Evolutionary conservation across 1,140 invertebrate genomes (phyloP).

Genomic region (Drosophila watanabei): DNA sequence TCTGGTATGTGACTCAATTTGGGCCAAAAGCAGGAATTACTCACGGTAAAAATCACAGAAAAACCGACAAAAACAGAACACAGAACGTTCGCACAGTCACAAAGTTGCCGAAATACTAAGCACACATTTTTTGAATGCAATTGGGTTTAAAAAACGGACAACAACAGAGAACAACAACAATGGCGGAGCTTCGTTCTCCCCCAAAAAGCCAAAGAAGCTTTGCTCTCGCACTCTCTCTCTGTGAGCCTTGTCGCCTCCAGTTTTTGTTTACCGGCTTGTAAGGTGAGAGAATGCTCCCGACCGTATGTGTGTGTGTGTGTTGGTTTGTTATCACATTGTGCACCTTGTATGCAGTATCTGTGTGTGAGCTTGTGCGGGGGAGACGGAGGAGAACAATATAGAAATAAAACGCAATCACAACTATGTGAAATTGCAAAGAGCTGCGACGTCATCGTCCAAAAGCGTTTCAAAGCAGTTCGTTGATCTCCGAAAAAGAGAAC

Average conservation of each 20-base stretch:
- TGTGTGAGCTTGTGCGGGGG: constrained; percentile 10
- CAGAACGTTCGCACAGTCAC: constrained; percentile 72
- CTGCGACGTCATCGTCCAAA: constrained; percentile 74
- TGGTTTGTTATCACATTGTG: constrained; percentile 68
- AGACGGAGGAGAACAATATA: constrained; percentile 35
- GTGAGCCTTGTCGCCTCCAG: constrained; percentile 23
- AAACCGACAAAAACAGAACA: constrained; percentile 49
- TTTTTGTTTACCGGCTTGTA: constrained; percentile 75
- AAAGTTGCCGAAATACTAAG: constrained; percentile 82
- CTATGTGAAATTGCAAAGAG: constrained; percentile 69
- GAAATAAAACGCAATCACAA: constrained; percentile 60
- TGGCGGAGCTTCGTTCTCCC: constrained; percentile 30
- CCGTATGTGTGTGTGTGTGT: background rate
- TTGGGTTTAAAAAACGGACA: constrained; percentile 61
- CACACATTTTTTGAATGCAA: constrained; percentile 79
- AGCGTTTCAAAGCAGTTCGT: constrained; percentile 74
- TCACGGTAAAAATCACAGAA: constrained; percentile 71
- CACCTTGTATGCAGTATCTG: constrained; percentile 50
- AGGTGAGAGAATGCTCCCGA: constrained; percentile 15
- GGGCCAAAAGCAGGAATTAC: constrained; percentile 35
- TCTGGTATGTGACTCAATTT: constrained; percentile 30
- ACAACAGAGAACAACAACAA: constrained; percentile 50
- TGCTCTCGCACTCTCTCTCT: constrained; percentile 41
- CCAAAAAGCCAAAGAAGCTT: constrained; percentile 40
- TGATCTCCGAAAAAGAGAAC: constrained; percentile 58